phyloP scores from a whole-genome alignment of 1,140 invertebrate species.

The Microplitis mediator region DNA sequence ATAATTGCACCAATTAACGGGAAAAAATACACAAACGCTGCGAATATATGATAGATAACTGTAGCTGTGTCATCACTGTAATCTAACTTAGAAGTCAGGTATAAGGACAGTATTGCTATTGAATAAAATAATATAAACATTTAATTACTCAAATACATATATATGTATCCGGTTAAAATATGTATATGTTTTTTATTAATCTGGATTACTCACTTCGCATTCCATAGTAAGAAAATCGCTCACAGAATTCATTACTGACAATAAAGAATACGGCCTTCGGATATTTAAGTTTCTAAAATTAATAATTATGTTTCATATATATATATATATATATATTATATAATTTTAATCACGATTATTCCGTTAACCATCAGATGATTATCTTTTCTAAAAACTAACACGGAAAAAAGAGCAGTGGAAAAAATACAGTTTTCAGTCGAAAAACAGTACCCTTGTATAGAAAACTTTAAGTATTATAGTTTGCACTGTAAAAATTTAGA shows the following conservation, averaged over 20 bases:
- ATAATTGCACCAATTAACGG: conserved; percentile 86
- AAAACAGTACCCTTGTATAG: too few relatives aligned
- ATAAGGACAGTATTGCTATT: conserved; percentile 83
- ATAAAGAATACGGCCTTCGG: conserved; percentile 94
- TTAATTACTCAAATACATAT: too few relatives aligned
- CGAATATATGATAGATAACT: conserved; percentile 83
- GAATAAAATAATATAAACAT: conserved; percentile 48
- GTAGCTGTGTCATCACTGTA: conserved; percentile 74
- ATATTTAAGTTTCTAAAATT: conserved; percentile 76
- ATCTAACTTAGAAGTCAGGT: conserved; percentile 72
- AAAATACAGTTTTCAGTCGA: too few relatives aligned
- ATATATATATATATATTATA: too few relatives aligned
- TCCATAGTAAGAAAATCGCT: conserved; percentile 95
- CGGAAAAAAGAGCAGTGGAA: too few relatives aligned
- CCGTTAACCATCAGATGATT: too few relatives aligned
- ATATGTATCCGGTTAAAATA: too few relatives aligned
- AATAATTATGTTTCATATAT: background rate
- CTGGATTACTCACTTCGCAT: conserved; percentile 80
- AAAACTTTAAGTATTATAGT: too few relatives aligned
- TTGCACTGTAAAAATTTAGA: too few relatives aligned
- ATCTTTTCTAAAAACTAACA: too few relatives aligned
- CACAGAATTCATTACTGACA: conserved; percentile 94
- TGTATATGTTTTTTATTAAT: too few relatives aligned
- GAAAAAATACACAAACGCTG: conserved; percentile 85
- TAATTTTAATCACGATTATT: too few relatives aligned